A percentile compares a stretch with the other conserved stretches of the same genome.
Evolutionary conservation across 2,888 invertebrate genomes (phyloP).

Genomic region (Agonopterix subpropinquella): DNA sequence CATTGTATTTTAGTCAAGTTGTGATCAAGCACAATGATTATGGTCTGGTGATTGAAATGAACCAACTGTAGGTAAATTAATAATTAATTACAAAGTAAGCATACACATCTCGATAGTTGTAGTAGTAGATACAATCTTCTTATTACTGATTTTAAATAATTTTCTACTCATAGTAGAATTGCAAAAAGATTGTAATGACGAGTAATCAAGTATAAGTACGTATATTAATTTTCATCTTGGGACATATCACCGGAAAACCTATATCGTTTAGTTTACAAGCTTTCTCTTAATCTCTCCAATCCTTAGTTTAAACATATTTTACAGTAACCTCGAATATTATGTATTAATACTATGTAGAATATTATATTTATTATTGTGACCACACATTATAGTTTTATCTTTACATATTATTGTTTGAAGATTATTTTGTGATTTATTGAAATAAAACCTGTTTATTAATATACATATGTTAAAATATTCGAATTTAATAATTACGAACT

Average conservation of each 20-base stretch:
- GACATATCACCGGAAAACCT: constrained; percentile 36
- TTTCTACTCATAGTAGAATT: too few relatives aligned
- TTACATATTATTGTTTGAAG: constrained; percentile 42
- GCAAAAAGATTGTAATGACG: too few relatives aligned
- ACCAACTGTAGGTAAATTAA: too few relatives aligned
- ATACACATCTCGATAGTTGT: too few relatives aligned
- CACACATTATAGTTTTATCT: constrained; percentile 53
- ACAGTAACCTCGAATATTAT: constrained; percentile 31
- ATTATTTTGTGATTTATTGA: constrained; percentile 56
- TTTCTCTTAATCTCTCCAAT: constrained; percentile 23
- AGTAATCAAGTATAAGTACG: too few relatives aligned
- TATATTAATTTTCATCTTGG: constrained; percentile 14
- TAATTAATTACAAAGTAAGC: too few relatives aligned
- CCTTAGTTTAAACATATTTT: constrained; percentile 20
- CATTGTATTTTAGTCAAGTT: too few relatives aligned
- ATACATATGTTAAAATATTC: constrained; percentile 77
- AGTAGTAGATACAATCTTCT: too few relatives aligned
- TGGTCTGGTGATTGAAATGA: too few relatives aligned
- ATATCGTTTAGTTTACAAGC: constrained; percentile 24
- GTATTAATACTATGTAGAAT: constrained; percentile 42
- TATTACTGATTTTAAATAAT: too few relatives aligned
- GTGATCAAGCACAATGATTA: too few relatives aligned
- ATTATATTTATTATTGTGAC: constrained; percentile 53
- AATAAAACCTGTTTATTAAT: constrained; percentile 76
- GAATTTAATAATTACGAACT: constrained; percentile 77